Base-by-base conservation (phyloP, 2,888 invertebrate species). In the Cheilosia impressa region DNA sequence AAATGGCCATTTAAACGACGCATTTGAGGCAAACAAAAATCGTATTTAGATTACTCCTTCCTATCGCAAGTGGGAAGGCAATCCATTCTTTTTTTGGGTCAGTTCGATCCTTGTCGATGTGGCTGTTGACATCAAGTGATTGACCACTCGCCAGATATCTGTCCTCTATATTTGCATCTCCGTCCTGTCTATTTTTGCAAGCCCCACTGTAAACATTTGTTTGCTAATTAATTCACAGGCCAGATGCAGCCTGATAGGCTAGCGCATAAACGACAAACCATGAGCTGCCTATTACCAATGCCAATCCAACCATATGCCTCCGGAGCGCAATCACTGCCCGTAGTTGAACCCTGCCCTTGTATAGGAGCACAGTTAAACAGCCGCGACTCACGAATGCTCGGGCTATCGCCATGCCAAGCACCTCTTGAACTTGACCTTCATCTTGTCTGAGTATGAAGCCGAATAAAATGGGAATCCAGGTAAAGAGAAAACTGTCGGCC, bases 391-490 rank as follows among this genome's bases (percentile, higher is more conserved):
- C 34, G 53, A 57, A 27, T 22, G 17, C 27, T 17, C 41, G 27
- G 22, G 60, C 65, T 76, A 27, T 43, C 72, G 24, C 52, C 10
- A 77, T 81, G 81, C 68, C 76, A 85, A 81, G 72, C 81, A 85
- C 81, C 85, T 81, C 81, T 81, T 85, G 85, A 85, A 85, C 85
- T 85, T 85, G 85, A 85, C 85, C 85, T 81, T 85, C 85, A 77
- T 85, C 76, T 62, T 24, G 69, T 58, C 60, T 7, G 34, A 47
- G 50, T 41, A 38, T 4, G 22, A 52, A 55, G 27, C 43, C 47
- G 15, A 63, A 73, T 53, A 34, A 65, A 69, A 69, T 58, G 38
- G 24, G 72, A 68, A 76, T 80, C 76, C 72, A 78, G 78, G 22
- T 62, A 27, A 76, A 68, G 65, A 69, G 17, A 27, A 65, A 75